A percentile compares a stretch with the other conserved stretches of the same genome.
phyloP scores from a whole-genome alignment of 2,888 invertebrate genomes.

The Notocelia uddmanniana region DNA sequence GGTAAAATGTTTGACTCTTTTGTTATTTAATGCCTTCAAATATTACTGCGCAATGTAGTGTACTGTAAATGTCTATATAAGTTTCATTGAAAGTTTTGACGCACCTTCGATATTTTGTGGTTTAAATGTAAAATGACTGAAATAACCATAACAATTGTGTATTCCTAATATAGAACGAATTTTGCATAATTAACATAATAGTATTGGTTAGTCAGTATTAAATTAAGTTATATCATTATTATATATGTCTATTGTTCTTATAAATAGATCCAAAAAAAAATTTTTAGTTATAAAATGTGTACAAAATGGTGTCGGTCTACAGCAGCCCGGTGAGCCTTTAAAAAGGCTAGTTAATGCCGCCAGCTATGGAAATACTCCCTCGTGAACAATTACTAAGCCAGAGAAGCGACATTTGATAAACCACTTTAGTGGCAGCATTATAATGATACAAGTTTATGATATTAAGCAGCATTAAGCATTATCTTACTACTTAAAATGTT shows the following conservation, averaged over 20 bases:
- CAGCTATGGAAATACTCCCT: neutral
- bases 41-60: conserved; percentile 2
- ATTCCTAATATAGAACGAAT: conserved; percentile 1
- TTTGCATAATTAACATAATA: neutral
- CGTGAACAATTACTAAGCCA: too few relatives aligned
- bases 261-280: neutral
- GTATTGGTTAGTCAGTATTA: neutral
- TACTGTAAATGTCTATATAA: conserved; percentile 21
- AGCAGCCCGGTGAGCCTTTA: neutral
- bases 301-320: neutral
- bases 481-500: too few relatives aligned
- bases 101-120: conserved; percentile 7
- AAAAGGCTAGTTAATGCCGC: neutral
- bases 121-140: neutral
- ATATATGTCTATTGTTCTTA: neutral
- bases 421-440: too few relatives aligned
- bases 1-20: neutral
- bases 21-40: neutral
- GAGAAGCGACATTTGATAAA: too few relatives aligned
- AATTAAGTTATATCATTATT: conserved; percentile 4
- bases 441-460: too few relatives aligned
- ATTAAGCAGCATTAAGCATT: too few relatives aligned
- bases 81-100: conserved; percentile 18
- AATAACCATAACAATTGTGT: neutral
- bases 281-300: conserved; percentile 5